Conservation (phyloP, 2,113 vertebrate genomes). For the Trematocara variabile region DNA sequence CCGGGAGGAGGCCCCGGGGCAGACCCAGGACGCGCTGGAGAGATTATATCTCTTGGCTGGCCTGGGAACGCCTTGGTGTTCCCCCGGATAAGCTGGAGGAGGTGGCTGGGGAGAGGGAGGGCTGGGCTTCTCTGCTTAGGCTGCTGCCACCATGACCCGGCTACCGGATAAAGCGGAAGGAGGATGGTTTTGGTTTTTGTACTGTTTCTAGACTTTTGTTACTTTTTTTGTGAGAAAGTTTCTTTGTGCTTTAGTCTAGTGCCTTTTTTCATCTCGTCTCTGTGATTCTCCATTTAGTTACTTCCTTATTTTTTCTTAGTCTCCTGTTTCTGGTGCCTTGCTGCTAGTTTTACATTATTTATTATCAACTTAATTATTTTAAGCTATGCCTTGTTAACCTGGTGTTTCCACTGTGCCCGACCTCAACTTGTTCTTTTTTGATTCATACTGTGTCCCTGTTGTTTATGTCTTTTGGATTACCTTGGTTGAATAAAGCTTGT, state of each 20-base stretch:
- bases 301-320: background rate
- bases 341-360: background rate
- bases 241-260: background rate
- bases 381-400: background rate
- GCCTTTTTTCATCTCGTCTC: background rate
- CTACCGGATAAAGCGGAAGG: fast-evolving
- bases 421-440: background rate
- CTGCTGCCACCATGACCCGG: fast-evolving
- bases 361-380: background rate
- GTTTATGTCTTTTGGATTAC: background rate
- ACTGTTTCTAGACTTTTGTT: background rate
- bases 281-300: background rate
- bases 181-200: background rate
- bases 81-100: fast-evolving
- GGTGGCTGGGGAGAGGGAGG: background rate
- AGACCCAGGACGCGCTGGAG: no score
- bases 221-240: background rate
- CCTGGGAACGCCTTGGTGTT: no score
- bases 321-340: fast-evolving
- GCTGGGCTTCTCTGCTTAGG: background rate
- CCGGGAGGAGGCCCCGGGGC: no score
- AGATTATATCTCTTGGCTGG: no score
- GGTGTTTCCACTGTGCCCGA: background rate
- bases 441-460: background rate
- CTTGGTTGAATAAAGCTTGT: background rate